Conservation (phyloP, 2,888 invertebrate genomes). For the Drosophila sordidapex region DNA sequence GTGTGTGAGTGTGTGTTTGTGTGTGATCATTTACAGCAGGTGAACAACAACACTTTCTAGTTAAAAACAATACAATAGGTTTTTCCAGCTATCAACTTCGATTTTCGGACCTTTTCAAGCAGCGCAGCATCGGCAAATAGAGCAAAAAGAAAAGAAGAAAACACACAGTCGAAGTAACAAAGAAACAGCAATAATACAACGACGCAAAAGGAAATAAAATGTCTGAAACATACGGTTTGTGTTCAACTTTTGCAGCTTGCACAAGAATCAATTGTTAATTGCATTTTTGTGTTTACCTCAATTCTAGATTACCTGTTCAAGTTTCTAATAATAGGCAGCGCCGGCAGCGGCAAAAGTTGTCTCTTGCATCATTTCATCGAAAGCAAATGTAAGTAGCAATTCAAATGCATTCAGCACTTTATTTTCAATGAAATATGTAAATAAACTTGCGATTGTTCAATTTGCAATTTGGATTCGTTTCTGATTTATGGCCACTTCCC, state of each 20-base stretch:
- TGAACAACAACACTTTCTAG: constrained; percentile 53
- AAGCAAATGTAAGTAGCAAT: constrained; percentile 90
- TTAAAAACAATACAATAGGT: constrained; percentile 42
- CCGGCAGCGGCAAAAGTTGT: constrained; percentile 93
- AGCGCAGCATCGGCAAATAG: background rate
- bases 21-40: constrained; percentile 16
- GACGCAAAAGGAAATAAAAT: constrained; percentile 72
- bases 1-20: background rate
- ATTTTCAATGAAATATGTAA: background rate
- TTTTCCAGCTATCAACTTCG: constrained; percentile 4
- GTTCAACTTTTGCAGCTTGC: constrained; percentile 17
- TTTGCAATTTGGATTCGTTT: background rate
- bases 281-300: constrained; percentile 18
- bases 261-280: constrained; percentile 43
- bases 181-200: constrained; percentile 25
- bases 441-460: background rate
- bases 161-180: constrained; percentile 18
- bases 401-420: background rate
- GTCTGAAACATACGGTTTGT: constrained; percentile 84
- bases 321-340: constrained; percentile 93
- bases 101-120: constrained; percentile 13
- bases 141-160: background rate
- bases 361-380: constrained; percentile 93
- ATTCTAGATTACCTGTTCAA: constrained; percentile 91
- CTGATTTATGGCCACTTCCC: background rate